These are phyloP conservation scores for Montipora foliosa DNA, from an alignment of 64 coral and sea anemone genomes.

Conservation along the genomic window DNA sequence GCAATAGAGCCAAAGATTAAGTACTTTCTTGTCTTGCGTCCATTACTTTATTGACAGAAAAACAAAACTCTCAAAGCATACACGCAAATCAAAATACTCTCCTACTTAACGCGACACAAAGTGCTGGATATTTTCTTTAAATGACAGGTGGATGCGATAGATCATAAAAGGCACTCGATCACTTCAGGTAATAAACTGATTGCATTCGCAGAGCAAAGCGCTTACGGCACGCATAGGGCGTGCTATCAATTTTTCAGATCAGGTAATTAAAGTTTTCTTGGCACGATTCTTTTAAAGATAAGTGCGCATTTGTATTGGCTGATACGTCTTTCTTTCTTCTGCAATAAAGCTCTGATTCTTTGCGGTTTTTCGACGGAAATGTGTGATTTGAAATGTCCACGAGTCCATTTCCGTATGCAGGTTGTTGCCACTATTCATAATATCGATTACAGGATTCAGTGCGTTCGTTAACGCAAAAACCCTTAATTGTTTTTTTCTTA, in stretches of 20 bases:
- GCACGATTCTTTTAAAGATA: constrained; percentile 3
- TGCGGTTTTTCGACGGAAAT: constrained; percentile 28
- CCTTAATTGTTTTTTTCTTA: neutral
- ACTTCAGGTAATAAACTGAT: constrained; percentile 27
- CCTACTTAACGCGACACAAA: constrained; percentile 35
- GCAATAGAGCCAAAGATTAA: neutral
- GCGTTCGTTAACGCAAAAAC: constrained; percentile 12
- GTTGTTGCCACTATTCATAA: neutral
- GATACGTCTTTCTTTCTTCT: neutral
- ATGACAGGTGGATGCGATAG: constrained; percentile 15
- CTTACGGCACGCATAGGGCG: neutral
- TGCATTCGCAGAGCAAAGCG: constrained; percentile 1
- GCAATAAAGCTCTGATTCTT: constrained; percentile 48
- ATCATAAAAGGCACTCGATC: neutral
- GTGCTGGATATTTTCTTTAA: constrained; percentile 22
- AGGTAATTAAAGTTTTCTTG: neutral
- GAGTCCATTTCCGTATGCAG: constrained; percentile 12
- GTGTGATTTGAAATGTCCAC: constrained; percentile 36
- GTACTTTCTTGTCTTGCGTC: neutral
- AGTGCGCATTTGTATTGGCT: constrained; percentile 1
- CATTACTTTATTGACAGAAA: constrained; percentile 51
- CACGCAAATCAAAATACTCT: constrained; percentile 38
- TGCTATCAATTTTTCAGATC: neutral
- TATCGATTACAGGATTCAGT: constrained; percentile 44
- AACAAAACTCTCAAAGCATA: constrained; percentile 10